Evolutionary conservation across 2,888 invertebrate genomes (phyloP).

Genomic region (Plebejus melissa): DNA sequence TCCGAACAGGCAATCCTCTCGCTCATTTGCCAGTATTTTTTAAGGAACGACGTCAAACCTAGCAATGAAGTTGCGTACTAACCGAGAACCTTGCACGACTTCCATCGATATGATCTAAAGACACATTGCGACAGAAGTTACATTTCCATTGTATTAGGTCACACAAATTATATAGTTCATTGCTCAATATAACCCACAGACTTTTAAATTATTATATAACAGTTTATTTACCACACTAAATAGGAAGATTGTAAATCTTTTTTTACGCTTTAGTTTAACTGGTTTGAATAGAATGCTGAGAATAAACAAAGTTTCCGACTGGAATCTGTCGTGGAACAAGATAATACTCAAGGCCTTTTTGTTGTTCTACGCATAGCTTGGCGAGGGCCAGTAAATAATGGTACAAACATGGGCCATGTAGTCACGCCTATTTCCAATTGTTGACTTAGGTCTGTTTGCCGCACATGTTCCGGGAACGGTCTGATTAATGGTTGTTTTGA

Average conservation of each 20-base stretch:
- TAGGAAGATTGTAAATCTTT: neutral
- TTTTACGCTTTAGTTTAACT: neutral
- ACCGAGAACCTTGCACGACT: neutral
- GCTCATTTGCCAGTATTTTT: neutral
- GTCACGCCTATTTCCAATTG: neutral
- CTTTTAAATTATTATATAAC: neutral
- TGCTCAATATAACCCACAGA: neutral
- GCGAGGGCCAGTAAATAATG: neutral
- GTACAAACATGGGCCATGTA: neutral
- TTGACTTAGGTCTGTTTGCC: neutral
- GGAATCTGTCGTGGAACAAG: neutral
- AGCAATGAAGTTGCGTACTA: neutral
- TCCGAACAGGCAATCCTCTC: neutral
- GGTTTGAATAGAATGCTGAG: neutral
- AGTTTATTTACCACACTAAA: neutral
- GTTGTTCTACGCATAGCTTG: slow-evolving; percentile 8
- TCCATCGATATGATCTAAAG: slow-evolving; percentile 3
- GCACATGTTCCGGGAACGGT: neutral
- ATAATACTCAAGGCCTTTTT: slow-evolving; percentile 5
- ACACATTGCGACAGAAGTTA: neutral
- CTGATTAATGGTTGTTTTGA: slow-evolving; percentile 9
- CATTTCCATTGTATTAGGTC: neutral
- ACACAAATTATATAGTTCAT: slow-evolving; percentile 1
- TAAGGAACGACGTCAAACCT: neutral
- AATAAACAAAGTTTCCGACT: neutral